Evolutionary conservation across 2,888 invertebrate genomes (phyloP), one percentile per base, ranked within the genome.

Genomic region (Lissocephala sabroskyi): DNA sequence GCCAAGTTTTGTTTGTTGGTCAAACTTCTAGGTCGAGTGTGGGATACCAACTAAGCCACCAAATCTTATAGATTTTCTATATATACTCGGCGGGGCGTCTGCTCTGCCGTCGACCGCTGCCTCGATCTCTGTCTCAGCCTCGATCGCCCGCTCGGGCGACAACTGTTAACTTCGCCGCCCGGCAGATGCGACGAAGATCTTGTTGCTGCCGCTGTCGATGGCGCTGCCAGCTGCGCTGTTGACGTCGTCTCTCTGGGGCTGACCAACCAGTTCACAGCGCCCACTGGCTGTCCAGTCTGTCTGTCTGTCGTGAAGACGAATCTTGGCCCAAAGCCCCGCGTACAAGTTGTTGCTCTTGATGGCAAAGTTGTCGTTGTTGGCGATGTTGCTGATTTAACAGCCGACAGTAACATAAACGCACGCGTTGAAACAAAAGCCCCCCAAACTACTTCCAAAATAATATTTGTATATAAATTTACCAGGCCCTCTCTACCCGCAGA

Each of bases 31-130:
- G 80, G 78, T 80, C 79, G 82, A 82, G 79, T 81, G 81, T 80
- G 82, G 82, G 81, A 78, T 82, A 82, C 82, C 82, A 82, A 82
- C 82, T 82, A 82, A 82, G 78, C 79, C 74, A 80, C 77, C 79
- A 73, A 82, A 82, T 80, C 81, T 73, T 79, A 71, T 70, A 78
- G 79, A 82, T 82, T 82, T 82, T 82, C 82, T 82, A 82, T 82
- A 82, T 82, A 82, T 82, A 81, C 82, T 79, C 79, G 71, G n/a
- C n/a, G n/a, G 65, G 59, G 77, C 45, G 59, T 49, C 46, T 33
- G 40, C 50, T 52, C 58, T 46, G 57, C 59, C 46, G 10, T n/a
- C 30, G 14, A 30, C 14, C n/a, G 43, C 39, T 46, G 26, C 33
- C 23, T 40, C 48, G 13, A 29, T 48, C 30, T 36, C 56, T 32